A percentile compares a stretch with the other conserved stretches of the same genome.
phyloP scores from a whole-genome alignment of 1,140 invertebrate species.

The Diabrotica undecimpunctata region DNA sequence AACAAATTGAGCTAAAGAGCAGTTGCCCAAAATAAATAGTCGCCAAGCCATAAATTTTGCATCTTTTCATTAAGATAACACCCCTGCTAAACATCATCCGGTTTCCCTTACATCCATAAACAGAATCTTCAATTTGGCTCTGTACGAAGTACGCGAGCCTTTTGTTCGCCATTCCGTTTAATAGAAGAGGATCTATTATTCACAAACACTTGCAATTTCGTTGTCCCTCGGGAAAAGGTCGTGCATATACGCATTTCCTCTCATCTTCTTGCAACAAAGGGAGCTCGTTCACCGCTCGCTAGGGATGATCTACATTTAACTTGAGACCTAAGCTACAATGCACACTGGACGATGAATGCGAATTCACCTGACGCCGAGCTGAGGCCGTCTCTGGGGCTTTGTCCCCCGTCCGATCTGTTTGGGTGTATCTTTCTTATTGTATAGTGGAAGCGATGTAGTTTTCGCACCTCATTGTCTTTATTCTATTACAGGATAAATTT shows the following conservation, averaged over 20 bases:
- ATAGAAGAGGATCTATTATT: constrained; percentile 1
- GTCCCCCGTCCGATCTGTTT: not conserved
- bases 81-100: not conserved
- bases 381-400: not conserved
- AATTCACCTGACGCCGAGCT: not conserved
- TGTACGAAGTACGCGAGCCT: not conserved
- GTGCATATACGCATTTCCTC: not conserved
- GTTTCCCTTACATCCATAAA: not conserved
- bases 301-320: not conserved
- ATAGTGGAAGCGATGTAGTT: no score
- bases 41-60: not conserved
- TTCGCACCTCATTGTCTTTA: no score
- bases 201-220: constrained; percentile 2
- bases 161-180: not conserved
- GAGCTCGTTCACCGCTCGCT: constrained; percentile 1
- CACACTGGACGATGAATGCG: constrained; percentile 1
- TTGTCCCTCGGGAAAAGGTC: not conserved
- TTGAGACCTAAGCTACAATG: not conserved
- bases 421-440: no score
- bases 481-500: no score
- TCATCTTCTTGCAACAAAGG: constrained; percentile 1
- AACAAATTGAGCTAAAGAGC: no score
- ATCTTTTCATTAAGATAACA: not conserved
- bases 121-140: not conserved
- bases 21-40: no score